A percentile compares a stretch with the other conserved stretches of the same genome.
Evolutionary conservation across 2,113 vertebrate genomes (phyloP).

Genomic region (Larimichthys crocea): DNA sequence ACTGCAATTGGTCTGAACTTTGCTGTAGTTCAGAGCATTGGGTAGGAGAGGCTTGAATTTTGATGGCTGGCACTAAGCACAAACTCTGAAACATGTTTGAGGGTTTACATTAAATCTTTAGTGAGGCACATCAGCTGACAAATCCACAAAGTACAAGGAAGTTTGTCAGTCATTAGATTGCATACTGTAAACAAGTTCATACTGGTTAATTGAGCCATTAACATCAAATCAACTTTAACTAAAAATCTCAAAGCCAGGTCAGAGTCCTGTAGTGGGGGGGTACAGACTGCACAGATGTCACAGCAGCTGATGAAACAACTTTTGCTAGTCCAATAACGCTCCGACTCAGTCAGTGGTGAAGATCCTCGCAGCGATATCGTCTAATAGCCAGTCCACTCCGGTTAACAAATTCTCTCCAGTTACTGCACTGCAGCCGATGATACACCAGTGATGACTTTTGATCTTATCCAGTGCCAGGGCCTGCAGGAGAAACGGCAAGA

Average conservation of each 20-base stretch:
- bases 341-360: slow-evolving; percentile 79
- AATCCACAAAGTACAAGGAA: not conserved
- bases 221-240: no score
- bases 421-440: slow-evolving; percentile 91
- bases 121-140: not conserved
- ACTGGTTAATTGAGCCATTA: no score
- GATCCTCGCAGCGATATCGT: slow-evolving; percentile 83
- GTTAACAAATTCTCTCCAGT: slow-evolving; percentile 90
- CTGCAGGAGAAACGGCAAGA: slow-evolving; percentile 66
- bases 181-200: no score
- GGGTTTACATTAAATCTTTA: not conserved
- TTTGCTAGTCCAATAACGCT: not conserved
- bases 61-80: no score
- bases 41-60: no score
- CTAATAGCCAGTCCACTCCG: slow-evolving; percentile 89
- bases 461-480: slow-evolving; percentile 88
- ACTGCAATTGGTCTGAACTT: no score
- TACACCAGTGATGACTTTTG: slow-evolving; percentile 92
- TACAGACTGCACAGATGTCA: not conserved
- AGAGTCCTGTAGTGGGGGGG: not conserved
- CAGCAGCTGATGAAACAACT: not conserved
- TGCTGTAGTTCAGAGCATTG: no score
- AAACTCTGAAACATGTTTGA: no score
- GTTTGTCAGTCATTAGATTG: no score
- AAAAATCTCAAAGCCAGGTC: not conserved